A percentile compares a stretch with the other conserved stretches of the same genome.
phyloP scores from a whole-genome alignment of 1,140 invertebrate genomes.

The Lethocerus indicus region DNA sequence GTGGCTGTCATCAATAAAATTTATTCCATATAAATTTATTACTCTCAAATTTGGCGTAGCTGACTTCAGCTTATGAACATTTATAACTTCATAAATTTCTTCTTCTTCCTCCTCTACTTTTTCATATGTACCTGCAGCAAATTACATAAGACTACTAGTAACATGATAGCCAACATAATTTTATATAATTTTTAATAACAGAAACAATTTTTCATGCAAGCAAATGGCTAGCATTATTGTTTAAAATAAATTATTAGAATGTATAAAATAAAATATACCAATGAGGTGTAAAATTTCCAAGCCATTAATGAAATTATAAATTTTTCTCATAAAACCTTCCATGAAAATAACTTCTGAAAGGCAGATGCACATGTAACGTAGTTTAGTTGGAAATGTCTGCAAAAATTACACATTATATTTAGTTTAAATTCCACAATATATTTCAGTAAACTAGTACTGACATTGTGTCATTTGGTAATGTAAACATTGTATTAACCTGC shows the following conservation, averaged over 20 bases:
- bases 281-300: conserved; percentile 96
- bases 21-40: conserved; percentile 93
- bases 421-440: neutral
- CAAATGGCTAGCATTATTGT: neutral
- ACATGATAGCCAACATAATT: neutral
- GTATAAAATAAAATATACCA: conserved; percentile 33
- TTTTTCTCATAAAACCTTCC: conserved; percentile 99
- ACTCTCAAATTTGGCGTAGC: conserved; percentile 88
- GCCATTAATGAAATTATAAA: conserved; percentile 98
- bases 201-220: neutral
- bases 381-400: conserved; percentile 88
- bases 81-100: conserved; percentile 98
- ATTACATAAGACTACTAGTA: neutral
- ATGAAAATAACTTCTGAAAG: conserved; percentile 99
- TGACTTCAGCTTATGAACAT: conserved; percentile 94
- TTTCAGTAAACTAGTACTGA: neutral
- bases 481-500: conserved; percentile 32
- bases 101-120: conserved; percentile 98
- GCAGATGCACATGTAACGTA: conserved; percentile 92
- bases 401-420: conserved; percentile 6
- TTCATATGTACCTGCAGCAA: conserved; percentile 79
- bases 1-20: conserved; percentile 96
- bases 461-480: neutral
- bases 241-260: conserved; percentile 6
- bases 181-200: neutral